Conservation (phyloP, 2,888 invertebrate species). For the Blastobasis adustella region DNA sequence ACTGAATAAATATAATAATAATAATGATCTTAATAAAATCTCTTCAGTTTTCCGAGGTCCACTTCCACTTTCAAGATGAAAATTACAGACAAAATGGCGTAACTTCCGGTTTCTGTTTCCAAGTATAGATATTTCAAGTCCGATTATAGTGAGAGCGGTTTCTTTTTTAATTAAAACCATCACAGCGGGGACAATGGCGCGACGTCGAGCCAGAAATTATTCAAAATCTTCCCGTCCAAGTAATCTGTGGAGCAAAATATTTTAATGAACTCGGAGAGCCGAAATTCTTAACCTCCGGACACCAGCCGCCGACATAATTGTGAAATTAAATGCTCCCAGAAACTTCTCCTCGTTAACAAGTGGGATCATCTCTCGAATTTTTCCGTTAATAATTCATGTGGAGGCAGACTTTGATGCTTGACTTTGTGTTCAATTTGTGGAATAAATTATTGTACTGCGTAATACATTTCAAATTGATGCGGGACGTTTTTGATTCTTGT, state of each 20-base stretch:
- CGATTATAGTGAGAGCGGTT: too few species aligned
- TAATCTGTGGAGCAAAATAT: slow-evolving; percentile 48
- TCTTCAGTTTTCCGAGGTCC: too few species aligned
- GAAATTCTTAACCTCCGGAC: slow-evolving; percentile 33
- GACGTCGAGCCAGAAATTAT: slow-evolving; percentile 23
- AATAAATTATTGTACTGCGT: too few species aligned
- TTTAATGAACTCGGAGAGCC: slow-evolving; percentile 49
- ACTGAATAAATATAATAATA: too few species aligned
- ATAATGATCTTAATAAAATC: too few species aligned
- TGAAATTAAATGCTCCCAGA: slow-evolving; percentile 39
- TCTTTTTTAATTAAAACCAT: slow-evolving; percentile 14
- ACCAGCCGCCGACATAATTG: slow-evolving; percentile 30
- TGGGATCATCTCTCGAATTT: slow-evolving; percentile 20
- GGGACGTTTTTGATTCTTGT: too few species aligned
- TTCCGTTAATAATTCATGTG: not conserved
- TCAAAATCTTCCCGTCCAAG: slow-evolving; percentile 24
- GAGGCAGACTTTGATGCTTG: not conserved
- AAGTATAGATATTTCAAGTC: too few species aligned
- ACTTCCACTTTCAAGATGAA: too few species aligned
- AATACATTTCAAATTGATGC: too few species aligned
- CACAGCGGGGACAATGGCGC: slow-evolving; percentile 14
- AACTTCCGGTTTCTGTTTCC: too few species aligned
- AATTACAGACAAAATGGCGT: too few species aligned
- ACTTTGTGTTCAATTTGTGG: not conserved
- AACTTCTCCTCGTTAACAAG: slow-evolving; percentile 25